Evolutionary conservation across 2,797 vertebrate genomes (phyloP), one percentile per base, ranked within the genome.

Genomic region (Periophthalmus magnuspinnatus): DNA sequence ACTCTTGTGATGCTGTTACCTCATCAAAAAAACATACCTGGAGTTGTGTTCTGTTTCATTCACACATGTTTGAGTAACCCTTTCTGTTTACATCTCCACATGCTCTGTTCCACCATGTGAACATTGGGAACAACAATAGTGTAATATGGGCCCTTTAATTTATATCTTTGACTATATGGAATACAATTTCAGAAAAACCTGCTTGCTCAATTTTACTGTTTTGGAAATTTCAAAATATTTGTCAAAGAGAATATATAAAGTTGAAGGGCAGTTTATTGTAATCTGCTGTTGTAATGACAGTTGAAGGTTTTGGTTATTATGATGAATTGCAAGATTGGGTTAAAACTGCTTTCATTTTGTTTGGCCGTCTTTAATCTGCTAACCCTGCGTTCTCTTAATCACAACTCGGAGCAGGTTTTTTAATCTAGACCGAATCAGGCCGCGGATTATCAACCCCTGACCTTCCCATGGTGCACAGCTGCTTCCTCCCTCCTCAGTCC

Each of bases 331-430:
- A 94, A 94, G 95, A 97, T 95, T 96, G 94, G 89, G 91, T 77
- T 94, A 93, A 96, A 96, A 95, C 92, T 95, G 94, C 93, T 96
- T 96, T 95, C 94, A 97, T 98, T 96, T 97, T 93, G 91, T 93
- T 94, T 79, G 91, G 88, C 81, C 82, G 88, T 89, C 89, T 95
- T 95, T 96, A 97, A 98, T 97, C 96, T 95, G 93, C 93, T 94
- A 93, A 95, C 94, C 94, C 94, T 93, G 93, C 84, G 78, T 94
- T 95, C 94, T 95, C 94, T 97, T 97, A 96, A 97, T 98, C 94
- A 95, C 89, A 95, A 95, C 90, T 93, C 93, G 62, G 86, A 94
- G 93, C 83, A 89, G 91, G 93, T 94, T 94, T 96, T 61, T 93
- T 96, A 97, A 97, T 97, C 95, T 94, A 17, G 73, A 89, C 89